phyloP scores from a whole-genome alignment of 37 sponge, comb jelly and placozoan species.

The Halichondria panicea region DNA sequence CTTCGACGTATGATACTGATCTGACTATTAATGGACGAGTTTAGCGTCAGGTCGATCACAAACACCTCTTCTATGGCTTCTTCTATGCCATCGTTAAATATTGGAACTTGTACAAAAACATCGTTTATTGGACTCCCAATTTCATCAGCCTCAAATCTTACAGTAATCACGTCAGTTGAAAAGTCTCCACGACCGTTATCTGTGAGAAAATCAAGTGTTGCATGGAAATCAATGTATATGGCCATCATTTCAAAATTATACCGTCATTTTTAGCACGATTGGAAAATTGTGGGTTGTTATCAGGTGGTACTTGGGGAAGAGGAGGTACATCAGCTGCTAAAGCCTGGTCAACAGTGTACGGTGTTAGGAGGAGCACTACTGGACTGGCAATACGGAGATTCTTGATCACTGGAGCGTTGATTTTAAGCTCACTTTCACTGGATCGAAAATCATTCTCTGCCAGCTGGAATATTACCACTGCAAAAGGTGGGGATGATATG shows the following conservation, averaged over 20 bases:
- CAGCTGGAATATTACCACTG: neutral
- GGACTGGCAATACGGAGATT: neutral
- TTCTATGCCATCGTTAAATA: constrained; percentile 18
- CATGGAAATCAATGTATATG: neutral
- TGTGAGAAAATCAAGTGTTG: too few species aligned
- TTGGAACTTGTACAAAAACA: neutral
- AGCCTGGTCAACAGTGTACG: neutral
- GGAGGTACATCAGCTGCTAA: neutral
- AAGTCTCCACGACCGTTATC: too few species aligned
- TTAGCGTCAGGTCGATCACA: neutral
- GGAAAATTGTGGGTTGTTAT: too few species aligned
- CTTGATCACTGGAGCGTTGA: neutral
- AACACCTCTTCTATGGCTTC: constrained; percentile 8
- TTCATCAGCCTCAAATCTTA: neutral
- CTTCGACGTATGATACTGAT: neutral
- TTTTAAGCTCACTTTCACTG: too few species aligned
- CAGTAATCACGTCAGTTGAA: neutral
- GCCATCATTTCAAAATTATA: neutral
- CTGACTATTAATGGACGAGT: neutral
- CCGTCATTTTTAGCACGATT: too few species aligned
- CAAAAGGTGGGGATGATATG: neutral
- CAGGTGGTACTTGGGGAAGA: neutral
- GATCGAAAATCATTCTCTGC: constrained; percentile 2
- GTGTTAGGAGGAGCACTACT: neutral
- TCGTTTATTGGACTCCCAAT: neutral